Evolutionary conservation across 2,113 vertebrate genomes (phyloP).

Genomic region (Melanerpes aurifrons): DNA sequence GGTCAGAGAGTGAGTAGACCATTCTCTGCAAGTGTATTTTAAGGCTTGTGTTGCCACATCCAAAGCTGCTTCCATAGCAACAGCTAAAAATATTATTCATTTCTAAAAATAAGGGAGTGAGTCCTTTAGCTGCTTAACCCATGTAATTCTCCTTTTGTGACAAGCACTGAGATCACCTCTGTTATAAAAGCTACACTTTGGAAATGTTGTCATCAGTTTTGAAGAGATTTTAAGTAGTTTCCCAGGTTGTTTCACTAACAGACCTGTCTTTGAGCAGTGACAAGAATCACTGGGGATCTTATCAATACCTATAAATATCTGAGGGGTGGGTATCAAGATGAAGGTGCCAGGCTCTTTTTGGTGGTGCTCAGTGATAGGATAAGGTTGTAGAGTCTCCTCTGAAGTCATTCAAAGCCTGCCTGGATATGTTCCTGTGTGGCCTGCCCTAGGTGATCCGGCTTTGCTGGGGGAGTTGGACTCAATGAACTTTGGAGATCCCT

Average conservation of each 20-base stretch:
- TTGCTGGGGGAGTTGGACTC: too few species aligned
- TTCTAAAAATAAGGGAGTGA: conserved; percentile 42
- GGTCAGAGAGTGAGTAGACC: not conserved
- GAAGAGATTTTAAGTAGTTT: not conserved
- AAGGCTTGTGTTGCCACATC: not conserved
- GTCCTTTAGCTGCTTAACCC: not conserved
- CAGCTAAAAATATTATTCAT: conserved; percentile 45
- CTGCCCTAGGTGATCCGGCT: too few species aligned
- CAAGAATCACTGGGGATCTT: not conserved
- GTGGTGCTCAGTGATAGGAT: too few species aligned
- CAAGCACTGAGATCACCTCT: not conserved
- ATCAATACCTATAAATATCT: too few species aligned
- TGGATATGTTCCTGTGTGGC: too few species aligned
- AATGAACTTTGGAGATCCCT: too few species aligned
- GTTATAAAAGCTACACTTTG: not conserved
- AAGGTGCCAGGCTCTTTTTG: too few species aligned
- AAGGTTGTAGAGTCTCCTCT: too few species aligned
- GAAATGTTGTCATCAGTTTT: not conserved
- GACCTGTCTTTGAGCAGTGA: not conserved
- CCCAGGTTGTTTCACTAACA: not conserved
- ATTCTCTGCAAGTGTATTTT: not conserved
- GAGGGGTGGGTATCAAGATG: too few species aligned
- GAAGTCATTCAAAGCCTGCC: too few species aligned
- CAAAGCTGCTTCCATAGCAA: conserved; percentile 56
- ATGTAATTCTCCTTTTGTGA: not conserved